Evolutionary conservation across 1,140 invertebrate species (phyloP), one percentile per base, ranked within the genome.

Genomic region (Aricia agestis): DNA sequence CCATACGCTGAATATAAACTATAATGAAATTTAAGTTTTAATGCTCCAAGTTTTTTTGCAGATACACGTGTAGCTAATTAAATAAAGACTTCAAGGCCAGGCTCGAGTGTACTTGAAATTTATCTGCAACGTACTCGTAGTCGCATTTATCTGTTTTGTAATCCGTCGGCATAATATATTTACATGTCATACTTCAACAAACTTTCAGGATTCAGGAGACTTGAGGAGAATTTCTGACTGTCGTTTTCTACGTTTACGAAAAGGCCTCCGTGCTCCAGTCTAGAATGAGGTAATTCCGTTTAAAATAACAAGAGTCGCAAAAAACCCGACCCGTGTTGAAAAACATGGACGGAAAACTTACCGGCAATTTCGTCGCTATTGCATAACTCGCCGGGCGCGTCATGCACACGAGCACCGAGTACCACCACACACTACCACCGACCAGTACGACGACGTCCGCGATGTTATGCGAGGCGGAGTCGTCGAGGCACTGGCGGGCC

Each of bases 401-500:
- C 74, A 74, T 76, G 75, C 76, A 77, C 76, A 72, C 58, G 72
- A 68, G 25, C 70, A 61, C 71, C 70, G 71, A 66, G 72, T 72
- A 45, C 7, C 10, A 63, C 17, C 68, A 61, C 68, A 69, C 57
- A 18, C 59, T 69, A 17, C 36, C 41, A 52, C 45, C 36, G 36
- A 36, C 17, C 66, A 32, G 13, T 61, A 7, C 32, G 9, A 7
- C 32, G 9, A 61, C 17, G 10, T 36, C 68, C 67, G 72, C 81
- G 82, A 80, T 80, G 84, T 82, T 79, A 80, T 76, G 80, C 81
- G 77, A 78, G 72, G 73, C 83, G 80, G 80, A 81, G 75, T 85
- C 73, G 82, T 82, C 73, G 84, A 82, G 82, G 85, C 80, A 90
- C 88, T 90, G 88, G 86, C 81, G 86, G 82, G 58, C 79, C 74